Base-by-base conservation (phyloP, 1,140 invertebrate species). In the Magallana ariakensis region DNA sequence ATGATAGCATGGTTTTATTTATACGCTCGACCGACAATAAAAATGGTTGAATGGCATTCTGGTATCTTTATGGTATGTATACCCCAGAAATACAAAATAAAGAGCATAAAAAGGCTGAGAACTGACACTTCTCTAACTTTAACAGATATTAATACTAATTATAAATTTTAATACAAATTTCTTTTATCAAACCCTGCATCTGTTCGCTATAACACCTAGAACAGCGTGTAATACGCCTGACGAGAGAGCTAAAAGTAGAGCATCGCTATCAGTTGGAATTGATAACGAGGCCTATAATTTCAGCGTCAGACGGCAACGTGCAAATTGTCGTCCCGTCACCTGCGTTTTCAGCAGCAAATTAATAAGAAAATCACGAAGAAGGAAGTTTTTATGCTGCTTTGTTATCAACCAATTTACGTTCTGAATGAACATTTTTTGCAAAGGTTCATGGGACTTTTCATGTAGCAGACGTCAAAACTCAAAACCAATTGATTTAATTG, bases 141-240 rank as follows among this genome's bases (percentile, higher is more conserved):
- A n/a, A 60, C 15, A 60, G 66, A 75, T 75, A 75, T 75, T 75
- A 75, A 75, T 75, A 75, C 66, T 75, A 75, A 75, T 75, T 75
- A 75, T 75, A 75, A 75, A 75, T 75, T 26, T 75, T 11, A 75
- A 75, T 75, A 75, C 66, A 8, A 11, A 26, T 3, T 9, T 60
- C 3, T 60, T 60, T n/a, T 60, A 75, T 26, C 66, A 75, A 75
- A 33, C 6, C 66, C 13, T 75, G 66, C 66, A 75, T 75, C 66
- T 75, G 66, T 75, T 75, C 15, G 66, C 22, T 75, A 33, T 75
- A 75, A 75, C 66, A 75, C 22, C 66, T 26, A 13, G 66, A 26
- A 75, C 66, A 26, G 66, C 66, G 66, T 75, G 66, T 16, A n/a
- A 62, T 26, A 75, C 66, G 66, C 66, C 66, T 75, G 66, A 75